These are phyloP conservation scores for Bombyx mori DNA, from an alignment of 1,140 invertebrate genomes.

Conservation along the genomic window DNA sequence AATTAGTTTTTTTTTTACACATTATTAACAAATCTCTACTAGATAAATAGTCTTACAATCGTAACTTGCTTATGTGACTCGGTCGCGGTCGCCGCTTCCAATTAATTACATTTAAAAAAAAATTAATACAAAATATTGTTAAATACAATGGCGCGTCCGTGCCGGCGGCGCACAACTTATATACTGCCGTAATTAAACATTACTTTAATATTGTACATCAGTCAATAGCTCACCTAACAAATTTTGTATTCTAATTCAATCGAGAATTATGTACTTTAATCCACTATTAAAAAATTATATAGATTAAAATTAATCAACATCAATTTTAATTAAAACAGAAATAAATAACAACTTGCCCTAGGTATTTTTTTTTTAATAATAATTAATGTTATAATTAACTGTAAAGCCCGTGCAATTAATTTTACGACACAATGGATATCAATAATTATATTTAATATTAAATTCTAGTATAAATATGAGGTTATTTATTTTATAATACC, in stretches of 20 bases:
- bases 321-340: conserved; percentile 70
- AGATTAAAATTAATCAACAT: conserved; percentile 71
- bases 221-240: conserved; percentile 68
- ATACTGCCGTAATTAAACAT: conserved; percentile 70
- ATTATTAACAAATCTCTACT: conserved; percentile 59
- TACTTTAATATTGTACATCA: conserved; percentile 73
- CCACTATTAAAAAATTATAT: conserved; percentile 63
- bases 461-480: conserved; percentile 69
- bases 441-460: conserved; percentile 69
- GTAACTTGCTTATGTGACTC: conserved; percentile 55
- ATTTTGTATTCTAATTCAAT: conserved; percentile 67
- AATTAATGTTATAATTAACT: conserved; percentile 68
- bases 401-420: conserved; percentile 70
- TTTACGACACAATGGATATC: conserved; percentile 55
- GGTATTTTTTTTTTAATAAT: conserved; percentile 53
- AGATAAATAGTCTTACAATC: conserved; percentile 65
- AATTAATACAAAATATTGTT: conserved; percentile 61
- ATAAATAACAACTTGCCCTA: conserved; percentile 73
- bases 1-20: conserved; percentile 30
- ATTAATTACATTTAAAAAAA: conserved; percentile 66
- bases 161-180: conserved; percentile 62
- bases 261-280: conserved; percentile 71
- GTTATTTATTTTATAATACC: conserved; percentile 66
- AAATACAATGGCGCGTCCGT: conserved; percentile 36
- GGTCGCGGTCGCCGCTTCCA: conserved; percentile 53